These are phyloP conservation scores for Paguma larvata DNA, from an alignment of 2,797 vertebrate genomes.

Conservation along the genomic window DNA sequence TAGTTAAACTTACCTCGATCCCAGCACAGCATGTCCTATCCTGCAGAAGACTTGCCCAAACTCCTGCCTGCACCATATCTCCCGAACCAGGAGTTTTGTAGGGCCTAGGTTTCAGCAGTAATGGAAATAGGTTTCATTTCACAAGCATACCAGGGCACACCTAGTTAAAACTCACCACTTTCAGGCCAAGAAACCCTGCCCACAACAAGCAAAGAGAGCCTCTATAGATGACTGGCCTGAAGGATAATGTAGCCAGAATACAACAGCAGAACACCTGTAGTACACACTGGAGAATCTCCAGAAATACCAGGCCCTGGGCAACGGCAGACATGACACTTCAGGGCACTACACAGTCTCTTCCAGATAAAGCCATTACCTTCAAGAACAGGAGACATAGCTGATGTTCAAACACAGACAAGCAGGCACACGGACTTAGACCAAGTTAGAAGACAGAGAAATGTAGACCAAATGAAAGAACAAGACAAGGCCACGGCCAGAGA, in stretches of 20 bases:
- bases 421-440: not conserved
- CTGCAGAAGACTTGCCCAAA: not conserved
- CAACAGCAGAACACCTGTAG: not conserved
- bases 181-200: not conserved
- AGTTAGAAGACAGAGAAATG: not conserved
- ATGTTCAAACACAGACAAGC: not conserved
- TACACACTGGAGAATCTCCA: not conserved
- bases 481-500: not conserved
- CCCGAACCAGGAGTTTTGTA: not conserved
- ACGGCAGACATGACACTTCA: not conserved
- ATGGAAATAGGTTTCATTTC: not conserved
- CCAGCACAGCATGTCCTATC: not conserved
- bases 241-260: not conserved
- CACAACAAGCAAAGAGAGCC: not conserved
- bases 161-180: not conserved
- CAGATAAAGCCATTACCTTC: not conserved
- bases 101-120: not conserved
- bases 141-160: not conserved
- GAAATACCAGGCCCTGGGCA: not conserved
- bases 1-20: not conserved
- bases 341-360: not conserved
- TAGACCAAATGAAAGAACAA: not conserved
- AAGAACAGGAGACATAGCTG: not conserved
- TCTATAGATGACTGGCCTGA: not conserved
- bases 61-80: not conserved